A percentile compares a stretch with the other conserved stretches of the same genome.
Conservation (phyloP, 2,888 invertebrate genomes). For the Erynnis tages region DNA sequence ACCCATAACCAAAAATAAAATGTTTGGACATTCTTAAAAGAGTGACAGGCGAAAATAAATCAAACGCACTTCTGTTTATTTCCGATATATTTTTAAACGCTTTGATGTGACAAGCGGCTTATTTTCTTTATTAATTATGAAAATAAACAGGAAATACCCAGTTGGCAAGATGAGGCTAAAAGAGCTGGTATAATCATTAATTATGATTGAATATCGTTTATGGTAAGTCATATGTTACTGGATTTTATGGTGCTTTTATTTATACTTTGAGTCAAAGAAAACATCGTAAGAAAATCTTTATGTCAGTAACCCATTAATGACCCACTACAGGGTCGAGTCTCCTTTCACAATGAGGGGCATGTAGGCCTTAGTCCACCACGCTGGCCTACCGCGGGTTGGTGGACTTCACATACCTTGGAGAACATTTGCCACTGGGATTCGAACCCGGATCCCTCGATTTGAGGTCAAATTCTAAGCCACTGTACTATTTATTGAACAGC, state of each 20-base stretch:
- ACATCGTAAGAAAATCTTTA: too few species aligned
- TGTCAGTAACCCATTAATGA: too few species aligned
- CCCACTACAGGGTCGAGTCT: too few species aligned
- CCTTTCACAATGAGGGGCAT: too few species aligned
- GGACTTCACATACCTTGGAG: too few species aligned
- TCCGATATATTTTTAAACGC: conserved; percentile 23
- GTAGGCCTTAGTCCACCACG: too few species aligned
- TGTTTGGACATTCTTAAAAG: conserved; percentile 20
- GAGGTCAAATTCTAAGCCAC: too few species aligned
- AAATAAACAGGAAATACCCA: conserved; percentile 14
- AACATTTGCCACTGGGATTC: too few species aligned
- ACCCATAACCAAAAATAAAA: conserved; percentile 13
- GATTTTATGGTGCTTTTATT: neutral
- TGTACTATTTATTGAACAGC: too few species aligned
- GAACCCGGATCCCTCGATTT: too few species aligned
- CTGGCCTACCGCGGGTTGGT: too few species aligned
- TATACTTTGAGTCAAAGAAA: neutral
- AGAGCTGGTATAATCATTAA: neutral
- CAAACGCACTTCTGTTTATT: conserved; percentile 20
- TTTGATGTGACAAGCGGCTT: conserved; percentile 23
- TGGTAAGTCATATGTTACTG: neutral
- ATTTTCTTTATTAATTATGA: conserved; percentile 20
- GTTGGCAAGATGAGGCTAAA: neutral
- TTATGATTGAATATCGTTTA: neutral
- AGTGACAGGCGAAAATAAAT: conserved; percentile 23